These are phyloP conservation scores for Clepsis dumicolana DNA, from an alignment of 2,888 invertebrate genomes.

Conservation along the genomic window DNA sequence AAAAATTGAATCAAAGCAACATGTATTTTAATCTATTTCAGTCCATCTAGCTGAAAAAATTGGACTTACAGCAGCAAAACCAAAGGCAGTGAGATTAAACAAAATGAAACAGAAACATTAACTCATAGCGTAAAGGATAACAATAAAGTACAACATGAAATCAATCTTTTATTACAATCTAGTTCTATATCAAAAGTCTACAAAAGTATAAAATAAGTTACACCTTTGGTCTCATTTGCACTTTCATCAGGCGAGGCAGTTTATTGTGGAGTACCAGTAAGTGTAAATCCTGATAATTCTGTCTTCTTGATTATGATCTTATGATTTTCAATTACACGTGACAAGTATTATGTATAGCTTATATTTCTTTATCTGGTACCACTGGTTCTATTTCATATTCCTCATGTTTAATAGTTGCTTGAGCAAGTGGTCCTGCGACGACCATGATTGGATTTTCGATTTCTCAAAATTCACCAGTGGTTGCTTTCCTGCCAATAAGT, in stretches of 20 bases:
- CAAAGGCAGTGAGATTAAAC: neutral
- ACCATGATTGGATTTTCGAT: neutral
- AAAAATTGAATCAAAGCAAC: neutral
- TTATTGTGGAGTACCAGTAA: no score
- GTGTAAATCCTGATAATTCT: neutral
- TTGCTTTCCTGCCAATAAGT: neutral
- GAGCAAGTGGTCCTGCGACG: neutral
- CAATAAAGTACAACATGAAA: constrained; percentile 4
- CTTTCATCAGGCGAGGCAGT: no score
- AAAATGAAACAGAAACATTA: constrained; percentile 11
- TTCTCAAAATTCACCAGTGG: neutral
- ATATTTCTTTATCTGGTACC: neutral
- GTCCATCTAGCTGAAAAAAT: neutral
- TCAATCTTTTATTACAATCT: constrained; percentile 9
- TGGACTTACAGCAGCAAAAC: neutral
- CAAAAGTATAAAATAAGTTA: neutral
- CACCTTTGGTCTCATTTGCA: no score
- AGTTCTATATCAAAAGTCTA: neutral
- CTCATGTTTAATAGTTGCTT: constrained; percentile 13
- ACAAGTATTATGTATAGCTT: neutral
- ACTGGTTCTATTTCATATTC: neutral
- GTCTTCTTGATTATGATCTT: neutral
- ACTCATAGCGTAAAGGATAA: neutral
- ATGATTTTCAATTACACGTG: neutral
- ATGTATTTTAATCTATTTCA: neutral